Evolutionary conservation across 1,140 invertebrate species (phyloP), one percentile per base, ranked within the genome.

Genomic region (Drosophila kurseongensis): DNA sequence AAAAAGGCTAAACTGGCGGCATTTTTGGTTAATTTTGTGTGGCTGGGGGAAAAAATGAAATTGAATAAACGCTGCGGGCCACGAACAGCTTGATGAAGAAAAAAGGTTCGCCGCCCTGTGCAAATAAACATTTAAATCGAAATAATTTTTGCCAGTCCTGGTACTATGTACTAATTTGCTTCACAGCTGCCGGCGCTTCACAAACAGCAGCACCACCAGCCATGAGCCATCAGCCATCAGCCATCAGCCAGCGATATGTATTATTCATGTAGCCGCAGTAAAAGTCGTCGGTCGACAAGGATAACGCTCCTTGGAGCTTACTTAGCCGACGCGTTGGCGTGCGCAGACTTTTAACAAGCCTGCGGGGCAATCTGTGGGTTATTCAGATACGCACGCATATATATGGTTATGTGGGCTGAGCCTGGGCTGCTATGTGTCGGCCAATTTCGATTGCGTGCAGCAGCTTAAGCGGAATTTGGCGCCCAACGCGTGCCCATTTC

Each of bases 151-250:
- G 18, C 62, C 55, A 45, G 51, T 41, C 14, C 45, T 18, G 40
- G 67, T 80, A 75, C 82, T 86, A 81, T 81, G 83, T 79, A 86
- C 82, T 86, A 88, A 86, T 86, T 86, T 86, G 69, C 71, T 79
- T 83, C 79, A 86, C 75, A 61, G 83, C 83, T 55, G 56, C 42
- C 62, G 66, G 79, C 83, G 59, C 36, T 60, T 12, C 50, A 38
- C 58, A 78, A 44, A 73, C 72, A 84, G 60, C 69, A 56, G 41
- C 66, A 62, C 41, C 18, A 66, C 4, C 41, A 44, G 4, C 36
- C 36, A 10, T 13, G 10, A 38, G 40, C 40, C 55, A 32, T 32
- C 16, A 32, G 40, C 40, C 55, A 32, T 32, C 16, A 32, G 18
- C 42, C 44, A 35, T 40, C 52, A 58, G 36, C 27, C 58, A 18